Conservation (phyloP, 2,113 vertebrate genomes). For the Neoarius graeffei region DNA sequence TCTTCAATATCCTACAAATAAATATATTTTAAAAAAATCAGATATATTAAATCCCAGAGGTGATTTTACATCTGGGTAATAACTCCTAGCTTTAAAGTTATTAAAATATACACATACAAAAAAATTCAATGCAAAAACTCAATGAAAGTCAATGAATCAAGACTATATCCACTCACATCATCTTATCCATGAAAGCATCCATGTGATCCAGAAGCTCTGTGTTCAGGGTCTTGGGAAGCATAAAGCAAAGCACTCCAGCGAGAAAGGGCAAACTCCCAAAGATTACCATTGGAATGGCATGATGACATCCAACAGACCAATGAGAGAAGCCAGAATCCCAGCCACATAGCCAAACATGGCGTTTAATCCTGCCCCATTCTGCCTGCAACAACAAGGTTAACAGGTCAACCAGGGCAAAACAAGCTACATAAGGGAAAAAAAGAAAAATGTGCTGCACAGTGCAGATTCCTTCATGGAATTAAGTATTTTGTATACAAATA, state of each 20-base stretch:
- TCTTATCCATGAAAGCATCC: conserved; percentile 4
- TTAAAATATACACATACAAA: too few species aligned
- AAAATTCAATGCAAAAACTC: not conserved
- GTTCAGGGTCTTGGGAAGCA: conserved; percentile 81
- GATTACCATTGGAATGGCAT: conserved; percentile 75
- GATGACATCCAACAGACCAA: conserved; percentile 72
- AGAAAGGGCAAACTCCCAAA: conserved; percentile 70
- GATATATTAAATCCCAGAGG: not conserved
- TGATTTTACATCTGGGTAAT: not conserved
- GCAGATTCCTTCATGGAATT: not conserved
- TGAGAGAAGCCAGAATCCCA: conserved; percentile 78
- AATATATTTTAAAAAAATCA: not conserved
- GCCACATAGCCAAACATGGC: conserved; percentile 72
- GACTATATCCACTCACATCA: conserved; percentile 51
- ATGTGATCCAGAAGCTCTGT: conserved; percentile 71
- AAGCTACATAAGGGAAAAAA: not conserved
- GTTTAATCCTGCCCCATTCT: conserved; percentile 80
- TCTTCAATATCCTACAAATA: conserved; percentile 40
- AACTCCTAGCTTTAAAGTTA: not conserved
- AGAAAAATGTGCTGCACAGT: not conserved
- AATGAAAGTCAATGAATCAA: not conserved
- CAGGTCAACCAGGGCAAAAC: not conserved
- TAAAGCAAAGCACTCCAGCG: conserved; percentile 66
- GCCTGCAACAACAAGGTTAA: conserved; percentile 64
- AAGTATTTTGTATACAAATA: not conserved